Conservation (phyloP, 1,140 invertebrate genomes). For the Panagrolaimus sp. region DNA sequence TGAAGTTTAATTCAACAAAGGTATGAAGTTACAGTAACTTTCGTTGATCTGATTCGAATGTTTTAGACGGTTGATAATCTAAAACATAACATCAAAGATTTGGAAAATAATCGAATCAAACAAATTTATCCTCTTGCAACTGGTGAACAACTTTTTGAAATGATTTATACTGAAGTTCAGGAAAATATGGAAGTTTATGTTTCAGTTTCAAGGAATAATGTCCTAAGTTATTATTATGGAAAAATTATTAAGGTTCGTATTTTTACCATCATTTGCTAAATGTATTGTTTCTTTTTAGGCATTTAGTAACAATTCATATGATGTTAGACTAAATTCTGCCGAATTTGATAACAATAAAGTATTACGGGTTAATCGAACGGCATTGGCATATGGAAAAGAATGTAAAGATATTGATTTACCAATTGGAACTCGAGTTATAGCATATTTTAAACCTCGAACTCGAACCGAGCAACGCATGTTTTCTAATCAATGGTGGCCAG, state of each 20-base stretch:
- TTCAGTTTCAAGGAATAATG: not conserved
- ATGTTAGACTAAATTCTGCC: not conserved
- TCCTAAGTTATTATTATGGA: not conserved
- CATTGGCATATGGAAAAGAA: not conserved
- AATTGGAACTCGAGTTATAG: not conserved
- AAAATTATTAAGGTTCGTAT: not conserved
- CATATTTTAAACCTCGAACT: not conserved
- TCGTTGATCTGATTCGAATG: not conserved
- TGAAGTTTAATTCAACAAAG: not conserved
- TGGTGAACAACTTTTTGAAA: not conserved
- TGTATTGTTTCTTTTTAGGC: not conserved
- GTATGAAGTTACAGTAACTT: not conserved
- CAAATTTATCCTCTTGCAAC: not conserved
- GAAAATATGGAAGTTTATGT: conserved; percentile 5
- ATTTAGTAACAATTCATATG: not conserved
- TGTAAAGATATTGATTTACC: not conserved
- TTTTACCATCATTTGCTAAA: not conserved
- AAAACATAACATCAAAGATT: not conserved
- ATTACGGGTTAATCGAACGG: not conserved
- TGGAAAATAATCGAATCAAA: not conserved
- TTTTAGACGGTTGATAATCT: not conserved
- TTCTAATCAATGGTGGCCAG: not conserved
- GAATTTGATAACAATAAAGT: not conserved
- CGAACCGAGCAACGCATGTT: not conserved
- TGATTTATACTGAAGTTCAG: not conserved